Evolutionary conservation across 2,797 vertebrate genomes (phyloP).

Genomic region (Hemitrygon akajei): DNA sequence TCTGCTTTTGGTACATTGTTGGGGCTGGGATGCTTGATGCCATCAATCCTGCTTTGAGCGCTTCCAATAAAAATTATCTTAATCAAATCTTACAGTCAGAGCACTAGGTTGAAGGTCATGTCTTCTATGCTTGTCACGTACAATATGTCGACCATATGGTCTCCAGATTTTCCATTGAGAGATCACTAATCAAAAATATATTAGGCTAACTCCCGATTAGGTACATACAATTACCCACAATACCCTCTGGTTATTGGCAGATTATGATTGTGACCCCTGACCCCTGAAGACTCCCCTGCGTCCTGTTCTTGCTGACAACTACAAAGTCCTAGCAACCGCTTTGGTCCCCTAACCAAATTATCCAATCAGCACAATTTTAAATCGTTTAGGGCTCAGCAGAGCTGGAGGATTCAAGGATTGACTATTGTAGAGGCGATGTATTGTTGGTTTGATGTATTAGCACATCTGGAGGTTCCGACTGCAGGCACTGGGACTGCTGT

Average conservation of each 20-base stretch:
- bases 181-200: slow-evolving; percentile 32
- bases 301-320: slow-evolving; percentile 43
- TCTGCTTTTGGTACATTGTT: neutral
- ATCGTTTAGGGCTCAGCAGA: neutral
- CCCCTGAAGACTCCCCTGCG: slow-evolving; percentile 47
- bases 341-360: neutral
- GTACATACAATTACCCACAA: slow-evolving; percentile 62
- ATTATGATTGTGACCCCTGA: slow-evolving; percentile 64
- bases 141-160: slow-evolving; percentile 32
- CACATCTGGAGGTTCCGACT: neutral
- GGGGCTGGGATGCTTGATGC: slow-evolving; percentile 7
- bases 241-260: slow-evolving; percentile 56
- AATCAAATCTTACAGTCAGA: slow-evolving; percentile 31
- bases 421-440: no score
- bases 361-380: slow-evolving; percentile 21
- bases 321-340: slow-evolving; percentile 51
- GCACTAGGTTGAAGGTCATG: slow-evolving; percentile 32
- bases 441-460: neutral
- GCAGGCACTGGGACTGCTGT: neutral
- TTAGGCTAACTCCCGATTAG: slow-evolving; percentile 53
- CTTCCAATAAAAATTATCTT: slow-evolving; percentile 36
- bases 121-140: neutral
- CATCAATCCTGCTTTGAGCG: neutral
- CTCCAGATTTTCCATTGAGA: slow-evolving; percentile 3
- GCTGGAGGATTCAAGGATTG: neutral